phyloP scores from a whole-genome alignment of 2,113 vertebrate genomes.

The Prietella phreatophila region DNA sequence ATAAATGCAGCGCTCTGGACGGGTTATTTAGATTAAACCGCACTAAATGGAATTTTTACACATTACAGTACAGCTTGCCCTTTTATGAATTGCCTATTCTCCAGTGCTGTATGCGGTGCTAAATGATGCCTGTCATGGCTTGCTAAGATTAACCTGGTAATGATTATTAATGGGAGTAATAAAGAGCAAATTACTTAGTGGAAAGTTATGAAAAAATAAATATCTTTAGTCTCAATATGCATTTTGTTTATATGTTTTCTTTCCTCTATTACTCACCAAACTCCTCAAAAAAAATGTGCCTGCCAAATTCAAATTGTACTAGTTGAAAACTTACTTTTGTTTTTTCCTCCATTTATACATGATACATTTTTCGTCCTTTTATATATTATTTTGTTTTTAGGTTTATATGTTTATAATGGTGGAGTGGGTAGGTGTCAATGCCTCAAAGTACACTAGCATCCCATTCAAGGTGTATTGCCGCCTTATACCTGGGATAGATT shows the following conservation, averaged over 20 bases:
- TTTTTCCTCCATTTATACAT: too few species aligned
- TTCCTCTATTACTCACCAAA: conserved; percentile 44
- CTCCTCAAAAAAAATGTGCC: conserved; percentile 40
- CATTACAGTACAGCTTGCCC: conserved; percentile 68
- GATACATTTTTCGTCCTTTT: too few species aligned
- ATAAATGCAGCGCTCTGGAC: conserved; percentile 63
- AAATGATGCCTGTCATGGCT: conserved; percentile 85
- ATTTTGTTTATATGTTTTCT: conserved; percentile 74
- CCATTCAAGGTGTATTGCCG: not conserved
- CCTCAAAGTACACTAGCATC: not conserved
- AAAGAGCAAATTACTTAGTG: conserved; percentile 87
- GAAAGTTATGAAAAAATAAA: conserved; percentile 90
- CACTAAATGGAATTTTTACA: conserved; percentile 68
- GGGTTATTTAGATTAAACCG: conserved; percentile 73
- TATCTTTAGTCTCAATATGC: conserved; percentile 85
- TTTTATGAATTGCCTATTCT: conserved; percentile 80
- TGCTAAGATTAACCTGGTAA: conserved; percentile 83
- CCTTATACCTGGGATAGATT: not conserved
- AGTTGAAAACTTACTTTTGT: not conserved
- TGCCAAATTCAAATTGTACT: conserved; percentile 54
- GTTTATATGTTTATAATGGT: not conserved
- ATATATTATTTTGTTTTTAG: not conserved
- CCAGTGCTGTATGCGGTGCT: conserved; percentile 78
- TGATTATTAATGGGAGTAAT: conserved; percentile 97
- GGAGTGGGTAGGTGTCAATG: not conserved